A percentile compares a stretch with the other conserved stretches of the same genome.
Evolutionary conservation across 30 jellyfish, hydroid and myxozoan species (phyloP).

Genomic region (Pelagia noctiluca): DNA sequence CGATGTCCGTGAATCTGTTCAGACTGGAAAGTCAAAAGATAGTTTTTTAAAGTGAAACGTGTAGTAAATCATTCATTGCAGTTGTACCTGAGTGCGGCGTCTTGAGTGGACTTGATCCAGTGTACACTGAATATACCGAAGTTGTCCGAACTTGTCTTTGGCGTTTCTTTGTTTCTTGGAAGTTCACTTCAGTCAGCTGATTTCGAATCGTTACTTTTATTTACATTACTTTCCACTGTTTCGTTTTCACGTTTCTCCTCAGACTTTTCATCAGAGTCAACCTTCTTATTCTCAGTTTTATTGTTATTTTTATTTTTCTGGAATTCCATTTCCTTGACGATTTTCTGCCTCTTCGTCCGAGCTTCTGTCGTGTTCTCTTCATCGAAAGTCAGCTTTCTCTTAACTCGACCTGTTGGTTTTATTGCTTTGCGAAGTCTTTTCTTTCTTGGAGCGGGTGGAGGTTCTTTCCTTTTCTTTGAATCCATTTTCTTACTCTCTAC

Average conservation of each 20-base stretch:
- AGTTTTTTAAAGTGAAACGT: too few relatives aligned
- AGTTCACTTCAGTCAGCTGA: slow-evolving; percentile 11
- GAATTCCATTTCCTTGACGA: not conserved
- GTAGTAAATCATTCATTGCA: too few relatives aligned
- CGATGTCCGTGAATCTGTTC: too few relatives aligned
- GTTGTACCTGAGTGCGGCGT: not conserved
- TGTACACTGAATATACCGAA: not conserved
- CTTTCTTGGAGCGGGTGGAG: slow-evolving; percentile 74
- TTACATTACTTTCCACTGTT: not conserved
- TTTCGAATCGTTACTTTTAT: not conserved
- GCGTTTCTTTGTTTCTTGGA: not conserved
- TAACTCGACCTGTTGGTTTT: slow-evolving; percentile 42
- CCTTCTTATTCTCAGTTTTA: not conserved
- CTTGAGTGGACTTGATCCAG: not conserved
- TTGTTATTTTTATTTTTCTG: not conserved
- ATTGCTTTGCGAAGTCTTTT: slow-evolving; percentile 23
- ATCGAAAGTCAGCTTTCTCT: slow-evolving; percentile 58
- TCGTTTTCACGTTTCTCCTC: slow-evolving; percentile 11
- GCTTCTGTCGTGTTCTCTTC: slow-evolving; percentile 4
- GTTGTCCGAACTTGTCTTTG: slow-evolving; percentile 4
- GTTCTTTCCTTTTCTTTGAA: slow-evolving; percentile 8
- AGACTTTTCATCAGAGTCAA: not conserved
- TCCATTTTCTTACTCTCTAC: too few relatives aligned
- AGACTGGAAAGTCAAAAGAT: too few relatives aligned
- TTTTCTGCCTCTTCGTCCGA: not conserved